These are phyloP conservation scores for Heliconius eleuchia DNA, from an alignment of 1,140 invertebrate species.

Conservation along the genomic window DNA sequence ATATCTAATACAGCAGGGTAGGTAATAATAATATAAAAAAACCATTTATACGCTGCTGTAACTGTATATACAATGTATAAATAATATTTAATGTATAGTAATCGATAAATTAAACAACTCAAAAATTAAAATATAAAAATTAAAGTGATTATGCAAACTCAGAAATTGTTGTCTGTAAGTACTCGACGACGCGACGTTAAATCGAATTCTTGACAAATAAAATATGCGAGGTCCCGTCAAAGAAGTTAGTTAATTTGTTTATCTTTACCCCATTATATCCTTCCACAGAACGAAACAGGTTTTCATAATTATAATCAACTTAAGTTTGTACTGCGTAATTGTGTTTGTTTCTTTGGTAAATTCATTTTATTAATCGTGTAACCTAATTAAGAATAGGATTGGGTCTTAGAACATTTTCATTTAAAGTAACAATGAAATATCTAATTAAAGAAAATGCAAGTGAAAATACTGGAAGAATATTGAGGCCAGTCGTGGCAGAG, in stretches of 20 bases:
- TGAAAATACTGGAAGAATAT: not conserved
- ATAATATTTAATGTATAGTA: not conserved
- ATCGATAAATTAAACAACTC: not conserved
- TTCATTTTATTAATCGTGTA: constrained; percentile 32
- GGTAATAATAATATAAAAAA: no score
- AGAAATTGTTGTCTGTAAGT: constrained; percentile 25
- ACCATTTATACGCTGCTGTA: no score
- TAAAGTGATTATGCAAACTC: constrained; percentile 12
- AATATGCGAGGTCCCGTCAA: constrained; percentile 38
- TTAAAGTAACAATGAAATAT: not conserved
- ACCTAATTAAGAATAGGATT: not conserved
- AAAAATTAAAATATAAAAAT: constrained; percentile 7
- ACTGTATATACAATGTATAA: not conserved
- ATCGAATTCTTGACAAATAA: constrained; percentile 39
- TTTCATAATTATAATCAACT: constrained; percentile 54
- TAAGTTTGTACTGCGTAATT: constrained; percentile 49
- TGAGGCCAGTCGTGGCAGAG: no score
- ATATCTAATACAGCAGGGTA: no score
- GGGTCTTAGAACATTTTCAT: not conserved
- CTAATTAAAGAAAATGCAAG: not conserved
- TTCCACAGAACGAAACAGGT: constrained; percentile 46
- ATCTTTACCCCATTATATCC: constrained; percentile 48
- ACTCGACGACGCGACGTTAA: constrained; percentile 9
- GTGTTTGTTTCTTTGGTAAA: constrained; percentile 44
- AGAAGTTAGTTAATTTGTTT: constrained; percentile 58